A percentile compares a stretch with the other conserved stretches of the same genome.
These are phyloP conservation scores for Myanophis thanlyinensis DNA, from an alignment of 2,113 vertebrate genomes.

Conservation along the genomic window DNA sequence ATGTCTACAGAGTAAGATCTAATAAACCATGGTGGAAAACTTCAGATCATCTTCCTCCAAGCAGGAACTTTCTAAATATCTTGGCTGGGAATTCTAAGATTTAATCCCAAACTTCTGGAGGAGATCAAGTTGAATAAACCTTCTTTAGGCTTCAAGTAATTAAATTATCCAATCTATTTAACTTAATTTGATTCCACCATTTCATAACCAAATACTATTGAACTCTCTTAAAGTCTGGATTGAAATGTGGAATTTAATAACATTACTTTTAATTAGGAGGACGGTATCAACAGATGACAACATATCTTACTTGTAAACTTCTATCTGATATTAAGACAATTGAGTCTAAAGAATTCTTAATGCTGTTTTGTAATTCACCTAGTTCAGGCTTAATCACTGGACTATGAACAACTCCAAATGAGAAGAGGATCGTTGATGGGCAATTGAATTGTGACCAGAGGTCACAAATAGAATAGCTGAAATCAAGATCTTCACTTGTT, in stretches of 20 bases:
- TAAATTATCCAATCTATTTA: not conserved
- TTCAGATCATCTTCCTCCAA: not conserved
- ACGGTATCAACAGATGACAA: conserved; percentile 39
- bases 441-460: not conserved
- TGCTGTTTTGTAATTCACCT: conserved; percentile 5
- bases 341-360: conserved; percentile 37
- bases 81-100: not conserved
- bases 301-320: conserved; percentile 43
- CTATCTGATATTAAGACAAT: not conserved
- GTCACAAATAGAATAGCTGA: not conserved
- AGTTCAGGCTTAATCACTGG: not conserved
- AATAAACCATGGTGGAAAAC: not conserved
- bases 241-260: conserved; percentile 15
- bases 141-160: not conserved
- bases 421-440: not conserved
- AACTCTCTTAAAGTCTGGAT: conserved; percentile 28
- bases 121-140: not conserved
- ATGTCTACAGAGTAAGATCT: not conserved
- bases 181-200: not conserved
- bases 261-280: conserved; percentile 30
- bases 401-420: conserved; percentile 55
- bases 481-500: not conserved
- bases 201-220: not conserved
- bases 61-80: not conserved
- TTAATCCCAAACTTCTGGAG: not conserved